Evolutionary conservation across 2,797 vertebrate species (phyloP), one percentile per base, ranked within the genome.

Genomic region (Oryzias dopingdopingensis): DNA sequence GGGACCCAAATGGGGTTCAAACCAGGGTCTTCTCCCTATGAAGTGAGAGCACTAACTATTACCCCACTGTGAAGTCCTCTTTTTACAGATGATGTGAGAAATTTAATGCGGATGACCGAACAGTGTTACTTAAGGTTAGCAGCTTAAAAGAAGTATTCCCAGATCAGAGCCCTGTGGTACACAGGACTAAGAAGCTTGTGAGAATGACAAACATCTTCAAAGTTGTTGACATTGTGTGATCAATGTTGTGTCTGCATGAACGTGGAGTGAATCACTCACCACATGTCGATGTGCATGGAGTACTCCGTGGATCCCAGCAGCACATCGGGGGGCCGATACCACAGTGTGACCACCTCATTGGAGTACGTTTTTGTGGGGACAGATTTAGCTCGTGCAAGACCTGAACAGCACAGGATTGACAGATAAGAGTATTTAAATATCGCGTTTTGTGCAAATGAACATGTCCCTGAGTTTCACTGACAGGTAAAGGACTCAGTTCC

Each of bases 251-350:
- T 37, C 32, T 37, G 10, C 10, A 37, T 37, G 10, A 37, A 12
- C 32, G 13, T 10, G 23, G 43, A 24, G 14, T 40, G 24, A 22
- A n/a, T 6, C 48, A 56, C 94, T 94, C 80, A 98, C 96, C 96
- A 98, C 96, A 98, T 96, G 77, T 98, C 96, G 0, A 98, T 96
- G 72, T 94, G 96, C 0, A 95, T 98, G 58, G 96, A 96, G 60
- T 98, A 98, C 62, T 97, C 95, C 0, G 96, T 98, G 12, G 94
- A 97, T 49, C 96, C 96, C 81, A 98, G 91, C 43, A 98, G 92
- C 56, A 98, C 95, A 0, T 98, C 96, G 0, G 96, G 96, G 5
- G 96, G 96, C 10, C 96, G 90, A 81, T 98, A 98, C 96, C 96
- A 98, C 14, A 98, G 88, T 5, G 96, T 98, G 58, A 98, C 96